Percentiles rank a stretch among this genome's conserved stretches.
Evolutionary conservation across 2,113 vertebrate species (phyloP).

Genomic region (Mormyrus lacerda): DNA sequence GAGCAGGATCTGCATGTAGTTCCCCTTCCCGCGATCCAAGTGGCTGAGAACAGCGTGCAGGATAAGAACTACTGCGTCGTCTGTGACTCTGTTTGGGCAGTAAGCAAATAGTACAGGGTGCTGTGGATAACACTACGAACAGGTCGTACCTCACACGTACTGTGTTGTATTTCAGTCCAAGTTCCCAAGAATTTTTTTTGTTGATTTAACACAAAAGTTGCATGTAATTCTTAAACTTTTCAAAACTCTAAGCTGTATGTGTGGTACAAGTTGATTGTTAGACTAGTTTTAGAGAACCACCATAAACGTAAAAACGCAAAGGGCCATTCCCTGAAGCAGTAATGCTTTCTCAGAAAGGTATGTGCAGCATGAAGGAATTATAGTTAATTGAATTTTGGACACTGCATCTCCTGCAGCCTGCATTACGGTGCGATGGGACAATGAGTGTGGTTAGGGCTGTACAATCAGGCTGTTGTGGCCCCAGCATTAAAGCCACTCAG

Average conservation of each 20-base stretch:
- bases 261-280: not conserved
- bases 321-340: not conserved
- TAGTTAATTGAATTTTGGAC: not conserved
- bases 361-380: not conserved
- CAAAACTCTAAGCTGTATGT: not conserved
- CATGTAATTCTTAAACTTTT: not conserved
- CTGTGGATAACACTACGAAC: not conserved
- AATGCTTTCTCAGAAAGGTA: not conserved
- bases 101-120: no score
- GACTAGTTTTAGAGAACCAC: not conserved
- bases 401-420: not conserved
- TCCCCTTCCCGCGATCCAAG: not conserved
- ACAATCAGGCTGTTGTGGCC: not conserved
- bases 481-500: not conserved
- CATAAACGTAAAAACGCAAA: not conserved
- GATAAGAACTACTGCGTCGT: not conserved
- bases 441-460: not conserved
- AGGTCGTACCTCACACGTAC: not conserved
- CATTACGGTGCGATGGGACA: not conserved
- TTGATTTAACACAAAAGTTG: not conserved
- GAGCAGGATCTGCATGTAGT: no score
- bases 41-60: not conserved
- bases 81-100: no score
- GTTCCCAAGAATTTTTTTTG: not conserved
- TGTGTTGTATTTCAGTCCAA: not conserved